Evolutionary conservation across 1,140 invertebrate species (phyloP).

Genomic region (Dolichoris vasculosae): DNA sequence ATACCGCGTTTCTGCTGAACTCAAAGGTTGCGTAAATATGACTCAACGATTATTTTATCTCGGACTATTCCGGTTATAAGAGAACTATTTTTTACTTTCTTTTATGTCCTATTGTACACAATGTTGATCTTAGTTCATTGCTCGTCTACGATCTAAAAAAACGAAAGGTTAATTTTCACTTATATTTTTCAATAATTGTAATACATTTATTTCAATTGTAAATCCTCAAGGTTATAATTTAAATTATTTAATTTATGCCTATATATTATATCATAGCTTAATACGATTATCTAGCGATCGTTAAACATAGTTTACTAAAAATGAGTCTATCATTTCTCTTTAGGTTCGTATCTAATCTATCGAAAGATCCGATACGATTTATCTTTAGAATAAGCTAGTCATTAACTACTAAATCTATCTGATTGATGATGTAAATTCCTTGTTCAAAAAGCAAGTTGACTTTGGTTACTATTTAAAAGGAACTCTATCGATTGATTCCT

Average conservation of each 20-base stretch:
- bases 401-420: slow-evolving; percentile 7
- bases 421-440: neutral
- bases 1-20: neutral
- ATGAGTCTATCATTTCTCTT: neutral
- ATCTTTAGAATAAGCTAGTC: neutral
- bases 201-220: no score
- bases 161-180: no score
- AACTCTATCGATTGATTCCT: neutral
- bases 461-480: neutral
- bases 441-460: neutral
- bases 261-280: neutral
- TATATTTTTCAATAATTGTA: no score
- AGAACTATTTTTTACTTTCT: neutral
- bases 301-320: neutral
- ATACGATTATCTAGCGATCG: neutral
- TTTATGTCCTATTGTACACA: neutral
- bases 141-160: no score
- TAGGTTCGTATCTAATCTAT: neutral
- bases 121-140: neutral
- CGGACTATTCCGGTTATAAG: neutral
- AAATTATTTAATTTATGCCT: no score
- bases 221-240: no score
- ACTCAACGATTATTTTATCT: neutral
- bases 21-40: neutral
- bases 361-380: neutral